Evolutionary conservation across 2,888 invertebrate genomes (phyloP).

Genomic region (Odontocolon sp.): DNA sequence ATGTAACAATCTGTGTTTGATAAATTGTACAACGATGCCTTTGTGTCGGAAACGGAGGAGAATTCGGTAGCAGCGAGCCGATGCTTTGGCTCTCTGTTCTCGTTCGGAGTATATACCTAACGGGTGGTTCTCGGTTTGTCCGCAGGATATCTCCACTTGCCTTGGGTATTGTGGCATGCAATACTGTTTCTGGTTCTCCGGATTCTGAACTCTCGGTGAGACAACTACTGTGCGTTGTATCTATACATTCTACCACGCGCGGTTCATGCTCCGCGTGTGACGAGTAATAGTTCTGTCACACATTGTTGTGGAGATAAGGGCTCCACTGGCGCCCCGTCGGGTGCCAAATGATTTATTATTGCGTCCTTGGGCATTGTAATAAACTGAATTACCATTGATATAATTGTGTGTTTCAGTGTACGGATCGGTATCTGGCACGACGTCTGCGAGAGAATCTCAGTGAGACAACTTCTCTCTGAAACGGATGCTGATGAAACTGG

Average conservation of each 20-base stretch:
- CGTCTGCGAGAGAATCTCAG: constrained; percentile 7
- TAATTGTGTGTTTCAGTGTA: constrained; percentile 53
- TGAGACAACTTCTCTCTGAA: not conserved
- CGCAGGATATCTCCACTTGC: constrained; percentile 16
- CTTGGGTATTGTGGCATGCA: constrained; percentile 21
- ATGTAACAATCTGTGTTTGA: constrained; percentile 59
- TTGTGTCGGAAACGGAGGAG: constrained; percentile 51
- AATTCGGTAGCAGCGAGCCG: constrained; percentile 13
- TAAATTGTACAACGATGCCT: constrained; percentile 65
- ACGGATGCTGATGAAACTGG: constrained; percentile 23
- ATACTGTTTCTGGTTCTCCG: constrained; percentile 8
- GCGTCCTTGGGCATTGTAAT: constrained; percentile 65
- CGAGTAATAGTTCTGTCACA: constrained; percentile 68
- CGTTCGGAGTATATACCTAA: constrained; percentile 5
- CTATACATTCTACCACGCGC: constrained; percentile 6
- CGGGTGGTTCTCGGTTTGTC: constrained; percentile 5
- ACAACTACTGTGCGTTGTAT: constrained; percentile 6
- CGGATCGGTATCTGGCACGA: constrained; percentile 4
- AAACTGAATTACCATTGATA: constrained; percentile 71
- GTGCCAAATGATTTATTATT: constrained; percentile 54
- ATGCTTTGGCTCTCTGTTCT: not conserved
- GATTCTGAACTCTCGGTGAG: constrained; percentile 3
- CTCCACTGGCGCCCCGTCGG: constrained; percentile 35
- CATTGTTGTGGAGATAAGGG: constrained; percentile 72
- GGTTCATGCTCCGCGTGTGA: constrained; percentile 39